Base-by-base conservation (phyloP, 2,888 invertebrate species). In the Meteorus cinctellus region DNA sequence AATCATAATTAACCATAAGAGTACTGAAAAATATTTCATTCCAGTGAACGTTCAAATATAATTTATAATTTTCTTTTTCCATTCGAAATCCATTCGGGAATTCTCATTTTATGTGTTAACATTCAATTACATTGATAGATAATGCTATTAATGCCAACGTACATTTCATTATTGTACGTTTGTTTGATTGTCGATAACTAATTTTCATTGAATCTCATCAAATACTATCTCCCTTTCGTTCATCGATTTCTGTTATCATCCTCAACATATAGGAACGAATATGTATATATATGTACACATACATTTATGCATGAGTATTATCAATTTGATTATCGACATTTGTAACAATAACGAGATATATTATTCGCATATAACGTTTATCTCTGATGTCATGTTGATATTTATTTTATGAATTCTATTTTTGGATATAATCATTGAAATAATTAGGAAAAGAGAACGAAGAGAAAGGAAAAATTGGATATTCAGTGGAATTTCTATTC, bases 131-230 rank as follows among this genome's bases (percentile, higher is more conserved):
- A 66, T 10, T 55, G 41, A 41, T 66, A 24, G 66, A 66, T 66
- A 27, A 27, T 36, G 19, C 19, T 14, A 66, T 66, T 27, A 27
- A 68, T 68, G 16, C 68, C 27, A 55, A 19, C 19, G 68, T n/a
- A 68, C 31, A 48, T 24, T 68, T 68, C 68, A 68, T 68, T 68
- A 68, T 55, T n/a, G 48, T 68, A 31, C 51, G 51, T 68, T 68
- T 48, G 68, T 16, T 51, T 48, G 45, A 68, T 31, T 51, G 67
- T 67, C 5, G 45, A 48, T 67, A 45, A 68, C 48, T 68, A 68
- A 68, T 68, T 68, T 68, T 31, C 68, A 68, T 68, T 29, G 48
- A 48, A 68, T 51, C 51, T 51, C 68, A 68, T 68, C 68, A 68
- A 68, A 48, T 45, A 29, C 48, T 16, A 51, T 51, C 19, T 68